Evolutionary conservation across 2,113 vertebrate genomes (phyloP), one percentile per base, ranked within the genome.

Genomic region (Phylloscopus trochiloides): DNA sequence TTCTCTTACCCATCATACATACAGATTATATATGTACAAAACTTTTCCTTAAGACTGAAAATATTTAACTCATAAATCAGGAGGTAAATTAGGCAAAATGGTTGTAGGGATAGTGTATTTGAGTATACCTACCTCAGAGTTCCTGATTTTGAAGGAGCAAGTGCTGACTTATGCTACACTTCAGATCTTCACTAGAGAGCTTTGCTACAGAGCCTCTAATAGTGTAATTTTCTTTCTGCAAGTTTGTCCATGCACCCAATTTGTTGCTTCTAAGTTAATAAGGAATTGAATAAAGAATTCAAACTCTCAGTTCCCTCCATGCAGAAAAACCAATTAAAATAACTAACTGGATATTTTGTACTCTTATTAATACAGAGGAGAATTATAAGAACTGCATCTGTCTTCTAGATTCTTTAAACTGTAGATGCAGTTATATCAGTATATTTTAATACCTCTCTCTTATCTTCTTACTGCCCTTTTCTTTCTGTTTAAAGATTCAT

Each of bases 261-360:
- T 97, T 96, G 20, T 31, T 90, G 9, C 78, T 86, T 82, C 7
- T 58, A 59, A 87, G 42, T 84, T 71, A 76, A 90, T 65, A 66
- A 74, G 50, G 20, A 65, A 36, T 67, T 62, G 5, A 71, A 79
- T 62, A 86, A 86, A 91, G 88, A 75, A 10, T 22, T 43, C 12
- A 52, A 31, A 45, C 13, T 34, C 32, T 72, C 54, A 38, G 32
- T 29, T 80, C 36, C 11, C 6, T 90, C 48, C 45, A 79, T 51
- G 75, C 10, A 75, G 58, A 97, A 78, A 48, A 96, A 70, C 16
- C 91, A 83, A 82, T 92, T 96, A 91, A 96, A 97, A 95, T 93
- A 96, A 80, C 21, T 43, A 83, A 55, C 54, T 94, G 78, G 38
- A 85, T 91, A 91, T 96, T 88, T 96, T 89, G 71, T 88, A 86